These are phyloP conservation scores for Tetranychus truncatus DNA, from an alignment of 2,888 invertebrate genomes.

Conservation along the genomic window DNA sequence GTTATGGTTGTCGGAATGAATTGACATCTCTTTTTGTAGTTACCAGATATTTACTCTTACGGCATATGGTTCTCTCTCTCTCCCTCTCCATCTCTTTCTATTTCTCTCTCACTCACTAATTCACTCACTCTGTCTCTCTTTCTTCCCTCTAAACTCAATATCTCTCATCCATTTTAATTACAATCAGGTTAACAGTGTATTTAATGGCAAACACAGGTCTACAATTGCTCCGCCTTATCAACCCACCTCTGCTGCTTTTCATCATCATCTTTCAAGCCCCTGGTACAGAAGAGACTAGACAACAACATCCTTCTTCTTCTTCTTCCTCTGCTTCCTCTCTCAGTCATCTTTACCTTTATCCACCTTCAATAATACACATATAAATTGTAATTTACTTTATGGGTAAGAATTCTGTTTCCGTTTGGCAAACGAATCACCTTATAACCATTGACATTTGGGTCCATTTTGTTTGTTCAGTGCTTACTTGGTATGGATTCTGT, in stretches of 20 bases:
- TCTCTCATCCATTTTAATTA: neutral
- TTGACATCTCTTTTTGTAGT: neutral
- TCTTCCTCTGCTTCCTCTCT: neutral
- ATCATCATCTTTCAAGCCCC: no score
- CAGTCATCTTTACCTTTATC: neutral
- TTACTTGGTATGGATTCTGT: neutral
- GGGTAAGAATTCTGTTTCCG: neutral
- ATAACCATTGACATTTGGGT: no score
- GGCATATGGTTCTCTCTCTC: neutral
- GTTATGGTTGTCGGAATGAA: neutral
- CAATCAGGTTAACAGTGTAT: neutral
- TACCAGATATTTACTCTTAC: neutral
- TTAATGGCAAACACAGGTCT: neutral
- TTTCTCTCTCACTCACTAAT: neutral
- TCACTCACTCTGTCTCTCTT: neutral
- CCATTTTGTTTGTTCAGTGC: neutral
- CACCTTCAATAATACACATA: no score
- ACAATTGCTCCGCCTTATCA: neutral
- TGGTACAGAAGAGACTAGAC: no score
- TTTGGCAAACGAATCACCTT: neutral
- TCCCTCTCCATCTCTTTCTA: neutral
- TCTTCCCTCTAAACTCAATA: no score
- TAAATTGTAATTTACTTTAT: neutral
- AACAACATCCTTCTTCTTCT: neutral
- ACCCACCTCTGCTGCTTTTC: neutral